phyloP scores from a whole-genome alignment of 2,797 vertebrate genomes.

The Gouania willdenowi region DNA sequence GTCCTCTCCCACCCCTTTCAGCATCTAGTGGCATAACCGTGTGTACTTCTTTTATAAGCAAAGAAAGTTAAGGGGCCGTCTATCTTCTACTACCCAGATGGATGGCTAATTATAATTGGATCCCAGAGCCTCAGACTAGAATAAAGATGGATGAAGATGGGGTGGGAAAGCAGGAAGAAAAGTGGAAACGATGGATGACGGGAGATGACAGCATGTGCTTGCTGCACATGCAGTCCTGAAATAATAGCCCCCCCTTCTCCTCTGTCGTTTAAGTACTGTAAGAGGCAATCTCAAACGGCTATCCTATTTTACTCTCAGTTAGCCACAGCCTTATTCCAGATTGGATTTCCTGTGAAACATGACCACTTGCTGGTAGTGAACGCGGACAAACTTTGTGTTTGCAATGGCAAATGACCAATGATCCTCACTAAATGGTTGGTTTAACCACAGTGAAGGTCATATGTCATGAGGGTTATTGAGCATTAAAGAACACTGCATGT shows the following conservation, averaged over 20 bases:
- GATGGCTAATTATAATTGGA: slow-evolving; percentile 66
- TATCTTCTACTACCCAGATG: slow-evolving; percentile 54
- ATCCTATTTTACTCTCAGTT: slow-evolving; percentile 39
- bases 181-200: neutral
- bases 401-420: slow-evolving; percentile 36
- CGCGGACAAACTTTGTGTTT: slow-evolving; percentile 35
- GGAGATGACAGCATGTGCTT: neutral
- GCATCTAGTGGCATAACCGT: slow-evolving; percentile 41
- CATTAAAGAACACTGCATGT: slow-evolving; percentile 50
- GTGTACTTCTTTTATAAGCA: slow-evolving; percentile 32
- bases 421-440: slow-evolving; percentile 37
- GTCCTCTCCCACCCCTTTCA: slow-evolving; percentile 2
- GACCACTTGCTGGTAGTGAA: slow-evolving; percentile 21
- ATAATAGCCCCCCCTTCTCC: slow-evolving; percentile 4
- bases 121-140: slow-evolving; percentile 54
- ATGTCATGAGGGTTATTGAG: slow-evolving; percentile 46
- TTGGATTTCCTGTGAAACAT: slow-evolving; percentile 34
- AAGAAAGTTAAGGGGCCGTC: slow-evolving; percentile 42
- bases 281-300: slow-evolving; percentile 37
- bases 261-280: slow-evolving; percentile 20
- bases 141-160: slow-evolving; percentile 59
- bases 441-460: slow-evolving; percentile 51
- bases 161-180: neutral
- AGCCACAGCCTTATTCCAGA: slow-evolving; percentile 40
- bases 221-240: slow-evolving; percentile 9